Evolutionary conservation across 2,797 vertebrate genomes (phyloP).

Genomic region (Sebastes oblongus): DNA sequence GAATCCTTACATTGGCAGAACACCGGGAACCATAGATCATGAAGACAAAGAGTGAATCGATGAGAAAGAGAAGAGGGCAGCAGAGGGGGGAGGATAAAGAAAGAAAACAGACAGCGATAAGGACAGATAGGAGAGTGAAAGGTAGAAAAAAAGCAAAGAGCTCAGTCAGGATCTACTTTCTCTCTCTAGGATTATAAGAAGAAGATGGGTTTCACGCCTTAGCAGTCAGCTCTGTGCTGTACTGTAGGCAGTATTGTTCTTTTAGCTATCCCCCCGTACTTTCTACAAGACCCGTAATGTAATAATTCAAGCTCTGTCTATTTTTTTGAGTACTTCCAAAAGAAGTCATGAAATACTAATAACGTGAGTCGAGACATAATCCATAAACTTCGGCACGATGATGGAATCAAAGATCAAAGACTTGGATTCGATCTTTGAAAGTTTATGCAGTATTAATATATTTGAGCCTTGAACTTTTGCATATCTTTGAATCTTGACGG

Average conservation of each 20-base stretch:
- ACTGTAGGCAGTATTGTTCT: background rate
- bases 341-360: background rate
- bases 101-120: slow-evolving; percentile 22
- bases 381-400: background rate
- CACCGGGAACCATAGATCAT: slow-evolving; percentile 59
- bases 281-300: background rate
- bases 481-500: background rate
- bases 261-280: background rate
- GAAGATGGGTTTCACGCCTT: background rate
- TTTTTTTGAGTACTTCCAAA: background rate
- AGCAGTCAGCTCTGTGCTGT: background rate
- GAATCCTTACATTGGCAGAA: slow-evolving; percentile 66
- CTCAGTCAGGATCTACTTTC: background rate
- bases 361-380: background rate
- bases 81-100: slow-evolving; percentile 18
- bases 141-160: background rate
- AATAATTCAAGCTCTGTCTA: background rate
- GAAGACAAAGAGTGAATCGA: slow-evolving; percentile 45
- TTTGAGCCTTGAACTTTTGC: slow-evolving; percentile 15
- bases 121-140: slow-evolving; percentile 15
- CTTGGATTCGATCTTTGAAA: slow-evolving; percentile 27
- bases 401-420: slow-evolving; percentile 29
- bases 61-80: slow-evolving; percentile 31
- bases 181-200: background rate
- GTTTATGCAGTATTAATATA: slow-evolving; percentile 5